A percentile compares a stretch with the other conserved stretches of the same genome.
Evolutionary conservation across 1,140 invertebrate species (phyloP).

Genomic region (Nylanderia fulva): DNA sequence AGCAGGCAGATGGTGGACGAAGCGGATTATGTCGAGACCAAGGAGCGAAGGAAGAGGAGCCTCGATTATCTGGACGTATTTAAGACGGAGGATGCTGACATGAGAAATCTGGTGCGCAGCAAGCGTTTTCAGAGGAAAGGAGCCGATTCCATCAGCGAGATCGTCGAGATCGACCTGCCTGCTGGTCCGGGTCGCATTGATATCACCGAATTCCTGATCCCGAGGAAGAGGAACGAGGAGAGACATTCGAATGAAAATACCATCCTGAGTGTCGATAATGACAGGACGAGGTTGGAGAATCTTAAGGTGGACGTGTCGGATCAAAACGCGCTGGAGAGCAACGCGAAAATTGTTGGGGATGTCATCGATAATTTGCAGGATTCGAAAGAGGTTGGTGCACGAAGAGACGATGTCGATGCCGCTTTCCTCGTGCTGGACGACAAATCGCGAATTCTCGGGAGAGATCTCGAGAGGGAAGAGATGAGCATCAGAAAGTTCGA

Average conservation of each 20-base stretch:
- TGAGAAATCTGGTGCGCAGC: constrained; percentile 45
- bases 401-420: background rate
- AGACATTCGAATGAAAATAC: background rate
- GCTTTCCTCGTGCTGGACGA: constrained; percentile 1
- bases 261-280: constrained; percentile 65
- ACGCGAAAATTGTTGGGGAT: constrained; percentile 27
- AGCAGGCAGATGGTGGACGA: constrained; percentile 29
- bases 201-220: constrained; percentile 63
- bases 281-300: constrained; percentile 5
- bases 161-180: constrained; percentile 81
- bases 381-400: background rate
- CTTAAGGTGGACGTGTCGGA: background rate
- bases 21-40: background rate
- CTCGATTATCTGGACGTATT: constrained; percentile 66
- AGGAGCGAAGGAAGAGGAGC: constrained; percentile 64
- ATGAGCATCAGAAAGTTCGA: background rate
- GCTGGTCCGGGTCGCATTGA: constrained; percentile 51
- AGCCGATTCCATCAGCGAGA: constrained; percentile 78
- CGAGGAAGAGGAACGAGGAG: constrained; percentile 13
- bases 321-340: background rate
- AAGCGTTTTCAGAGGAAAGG: constrained; percentile 75
- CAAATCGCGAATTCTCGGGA: background rate
- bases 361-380: background rate
- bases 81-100: constrained; percentile 47
- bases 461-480: background rate